Evolutionary conservation across 1,140 invertebrate species (phyloP).

Genomic region (Prorops nasuta): DNA sequence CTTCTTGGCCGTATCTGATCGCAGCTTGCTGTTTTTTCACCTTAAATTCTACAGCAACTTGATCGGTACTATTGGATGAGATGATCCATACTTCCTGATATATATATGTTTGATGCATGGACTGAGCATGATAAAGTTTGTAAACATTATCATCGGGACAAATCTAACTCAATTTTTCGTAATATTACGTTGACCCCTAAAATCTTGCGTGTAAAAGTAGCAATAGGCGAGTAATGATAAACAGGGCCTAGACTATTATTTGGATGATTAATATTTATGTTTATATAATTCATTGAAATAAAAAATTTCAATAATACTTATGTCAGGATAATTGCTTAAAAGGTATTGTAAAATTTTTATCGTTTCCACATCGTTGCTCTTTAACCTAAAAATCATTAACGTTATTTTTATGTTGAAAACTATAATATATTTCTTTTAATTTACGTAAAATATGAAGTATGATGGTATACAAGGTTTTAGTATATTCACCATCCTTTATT

Average conservation of each 20-base stretch:
- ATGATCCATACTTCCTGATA: conserved; percentile 90
- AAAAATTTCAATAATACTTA: conserved; percentile 41
- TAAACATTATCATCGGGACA: conserved; percentile 86
- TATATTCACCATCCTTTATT: conserved; percentile 86
- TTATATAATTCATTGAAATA: conserved; percentile 9
- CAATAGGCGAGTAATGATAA: conserved; percentile 93
- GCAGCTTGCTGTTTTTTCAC: conserved; percentile 94
- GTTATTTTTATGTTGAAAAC: neutral
- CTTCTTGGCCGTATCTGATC: conserved; percentile 97
- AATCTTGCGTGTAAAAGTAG: conserved; percentile 94
- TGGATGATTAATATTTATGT: neutral
- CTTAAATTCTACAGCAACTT: conserved; percentile 68
- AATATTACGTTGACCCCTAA: conserved; percentile 89
- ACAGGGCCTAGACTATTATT: conserved; percentile 77
- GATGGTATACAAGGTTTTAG: conserved; percentile 83
- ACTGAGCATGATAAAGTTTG: conserved; percentile 90
- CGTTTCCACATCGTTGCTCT: conserved; percentile 85
- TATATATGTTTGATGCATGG: conserved; percentile 86
- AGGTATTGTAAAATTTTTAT: conserved; percentile 79
- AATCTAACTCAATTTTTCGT: conserved; percentile 87
- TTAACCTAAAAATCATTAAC: conserved; percentile 73
- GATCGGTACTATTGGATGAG: conserved; percentile 72
- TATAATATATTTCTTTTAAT: conserved; percentile 8
- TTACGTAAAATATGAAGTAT: conserved; percentile 53
- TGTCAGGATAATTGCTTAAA: conserved; percentile 64